A percentile compares a stretch with the other conserved stretches of the same genome.
phyloP scores from a whole-genome alignment of 2,888 invertebrate genomes.

The Dermolepida albohirtum region DNA sequence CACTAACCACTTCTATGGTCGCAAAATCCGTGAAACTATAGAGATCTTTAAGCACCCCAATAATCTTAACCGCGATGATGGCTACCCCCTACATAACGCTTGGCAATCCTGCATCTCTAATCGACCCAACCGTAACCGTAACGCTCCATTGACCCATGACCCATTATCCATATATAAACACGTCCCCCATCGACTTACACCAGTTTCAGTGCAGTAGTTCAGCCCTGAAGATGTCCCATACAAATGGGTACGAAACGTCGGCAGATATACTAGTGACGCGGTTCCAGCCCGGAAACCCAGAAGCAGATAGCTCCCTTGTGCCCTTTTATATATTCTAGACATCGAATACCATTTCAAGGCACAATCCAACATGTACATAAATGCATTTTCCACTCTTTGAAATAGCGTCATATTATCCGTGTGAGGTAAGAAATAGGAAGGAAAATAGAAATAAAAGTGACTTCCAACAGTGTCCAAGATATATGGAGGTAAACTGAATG shows the following conservation, averaged over 20 bases:
- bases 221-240: no score
- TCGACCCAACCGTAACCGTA: slow-evolving; percentile 56
- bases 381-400: slow-evolving; percentile 50
- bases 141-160: no score
- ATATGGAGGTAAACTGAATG: slow-evolving; percentile 43
- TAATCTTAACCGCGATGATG: no score
- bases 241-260: no score
- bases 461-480: slow-evolving; percentile 42
- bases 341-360: slow-evolving; percentile 40
- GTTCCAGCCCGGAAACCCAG: no score
- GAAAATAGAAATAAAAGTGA: slow-evolving; percentile 51
- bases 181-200: no score
- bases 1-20: slow-evolving; percentile 11
- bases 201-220: no score
- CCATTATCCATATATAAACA: no score
- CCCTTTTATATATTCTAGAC: slow-evolving; percentile 42
- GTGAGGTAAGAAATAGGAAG: slow-evolving; percentile 47
- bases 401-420: slow-evolving; percentile 50
- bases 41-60: no score
- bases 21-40: no score
- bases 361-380: slow-evolving; percentile 14
- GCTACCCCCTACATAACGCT: no score
- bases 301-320: slow-evolving; percentile 47
- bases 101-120: slow-evolving; percentile 55
- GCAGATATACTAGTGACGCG: no score